Base-by-base conservation (phyloP, 2,113 vertebrate species). In the Perca fluviatilis region DNA sequence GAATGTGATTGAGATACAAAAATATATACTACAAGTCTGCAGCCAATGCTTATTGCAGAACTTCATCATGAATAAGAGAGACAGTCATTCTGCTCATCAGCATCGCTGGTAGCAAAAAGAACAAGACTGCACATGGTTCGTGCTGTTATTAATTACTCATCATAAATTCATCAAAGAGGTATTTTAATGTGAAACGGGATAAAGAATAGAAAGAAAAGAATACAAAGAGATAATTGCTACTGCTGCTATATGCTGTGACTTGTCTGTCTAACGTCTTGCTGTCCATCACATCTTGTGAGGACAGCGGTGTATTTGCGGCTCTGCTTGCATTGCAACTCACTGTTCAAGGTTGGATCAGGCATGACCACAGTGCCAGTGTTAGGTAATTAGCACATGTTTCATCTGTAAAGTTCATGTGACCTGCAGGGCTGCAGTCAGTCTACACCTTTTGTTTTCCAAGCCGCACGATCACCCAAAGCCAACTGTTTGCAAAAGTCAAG, bases 71-170 rank as follows among this genome's bases (percentile, higher is more conserved):
- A 47, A 23, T 5, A 49, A 53, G 0, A 25, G 5, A 15, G 2
- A 43, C 40, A 53, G 6, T 60, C 25, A 30, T 46, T 78, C 4
- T 18, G 30, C 23, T 77, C 46, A 16, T 40, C 25, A 19, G 49
- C 16, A 53, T 12, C 19, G 69, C 68, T 80, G 13, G 0, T 19
- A 76, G 63, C 72, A 62, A 36, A 54, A 86, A 50, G 65, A 64
- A 86, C 88, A 92, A 88, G 91, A 91, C 89, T 46, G 62, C 79
- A 88, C 90, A 88, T 4, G 81, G 82, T 63, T 66, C 23, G 15
- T 33, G 33, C 65, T 36, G 50, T 88, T 63, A 79, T 74, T 74
- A 56, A 86, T 88, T 85, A 87, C 88, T 90, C 87, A 88, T 82
- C 68, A 21, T 13, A 70, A 36, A 9, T 87, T 84, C 67, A 82